These are phyloP conservation scores for Rallus crepitans DNA, from an alignment of 2,797 vertebrate species.

Conservation along the genomic window DNA sequence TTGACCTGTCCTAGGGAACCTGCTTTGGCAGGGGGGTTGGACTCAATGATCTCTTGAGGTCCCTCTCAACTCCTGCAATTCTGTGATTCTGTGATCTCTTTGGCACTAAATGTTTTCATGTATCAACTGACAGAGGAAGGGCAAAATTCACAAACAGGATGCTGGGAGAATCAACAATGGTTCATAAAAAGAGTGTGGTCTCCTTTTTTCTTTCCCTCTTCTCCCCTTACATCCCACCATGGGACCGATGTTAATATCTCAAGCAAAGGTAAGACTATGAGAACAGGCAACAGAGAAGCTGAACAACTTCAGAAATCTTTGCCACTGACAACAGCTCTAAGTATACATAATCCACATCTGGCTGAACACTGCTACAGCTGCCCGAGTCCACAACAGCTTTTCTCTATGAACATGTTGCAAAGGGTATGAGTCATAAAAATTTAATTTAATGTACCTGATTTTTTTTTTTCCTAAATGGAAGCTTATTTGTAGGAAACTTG, in stretches of 20 bases:
- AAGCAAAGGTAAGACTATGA: background rate
- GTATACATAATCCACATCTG: background rate
- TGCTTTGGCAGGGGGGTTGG: too few species aligned
- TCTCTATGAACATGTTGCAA: background rate
- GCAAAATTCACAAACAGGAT: background rate
- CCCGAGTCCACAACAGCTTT: background rate
- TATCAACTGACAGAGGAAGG: background rate
- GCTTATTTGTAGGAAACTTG: background rate
- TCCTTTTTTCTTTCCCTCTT: background rate
- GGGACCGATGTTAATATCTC: background rate
- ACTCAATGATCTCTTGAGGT: too few species aligned
- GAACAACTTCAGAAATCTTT: background rate
- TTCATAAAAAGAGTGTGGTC: background rate
- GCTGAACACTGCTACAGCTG: slow-evolving; percentile 9
- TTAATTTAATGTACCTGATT: slow-evolving; percentile 1
- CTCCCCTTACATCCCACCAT: background rate
- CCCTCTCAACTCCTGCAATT: too few species aligned
- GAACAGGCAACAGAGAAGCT: background rate
- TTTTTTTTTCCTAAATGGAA: background rate
- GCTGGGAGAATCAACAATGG: background rate
- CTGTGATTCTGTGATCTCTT: background rate
- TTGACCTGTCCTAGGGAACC: too few species aligned
- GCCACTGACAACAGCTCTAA: background rate
- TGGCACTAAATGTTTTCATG: background rate
- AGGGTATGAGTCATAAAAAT: background rate